These are phyloP conservation scores for Palythoa grandiflora DNA, from an alignment of 92 coral and sea anemone genomes.

Conservation along the genomic window DNA sequence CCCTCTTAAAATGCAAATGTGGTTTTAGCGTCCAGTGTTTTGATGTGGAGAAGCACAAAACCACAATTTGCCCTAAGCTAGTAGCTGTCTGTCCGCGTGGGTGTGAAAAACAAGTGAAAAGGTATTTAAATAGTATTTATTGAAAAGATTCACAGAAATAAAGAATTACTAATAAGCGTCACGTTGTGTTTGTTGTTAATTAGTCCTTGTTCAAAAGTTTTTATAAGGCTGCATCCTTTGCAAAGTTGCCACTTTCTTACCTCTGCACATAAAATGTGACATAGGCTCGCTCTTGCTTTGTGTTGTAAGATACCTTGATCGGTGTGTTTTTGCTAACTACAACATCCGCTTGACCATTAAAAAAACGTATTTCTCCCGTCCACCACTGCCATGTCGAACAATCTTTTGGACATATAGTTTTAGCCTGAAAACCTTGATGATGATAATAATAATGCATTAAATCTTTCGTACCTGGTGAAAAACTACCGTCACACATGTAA, in stretches of 20 bases:
- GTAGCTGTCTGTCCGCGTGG: background rate
- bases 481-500: too few relatives aligned
- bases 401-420: too few relatives aligned
- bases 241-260: background rate
- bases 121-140: background rate
- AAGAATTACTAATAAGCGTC: background rate
- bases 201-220: background rate
- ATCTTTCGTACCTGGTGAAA: too few relatives aligned
- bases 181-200: too few relatives aligned
- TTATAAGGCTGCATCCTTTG: conserved; percentile 19
- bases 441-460: too few relatives aligned
- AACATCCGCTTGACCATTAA: conserved; percentile 23
- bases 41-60: background rate
- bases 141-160: too few relatives aligned
- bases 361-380: background rate
- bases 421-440: too few relatives aligned
- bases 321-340: conserved; percentile 29
- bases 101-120: background rate
- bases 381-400: too few relatives aligned
- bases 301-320: conserved; percentile 8
- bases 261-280: conserved; percentile 25
- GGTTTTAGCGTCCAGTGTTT: background rate
- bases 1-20: background rate
- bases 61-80: background rate
- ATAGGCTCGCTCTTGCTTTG: conserved; percentile 23